A percentile compares a stretch with the other conserved stretches of the same genome.
phyloP scores from a whole-genome alignment of 2,797 vertebrate genomes.

The Cryptoprocta ferox region DNA sequence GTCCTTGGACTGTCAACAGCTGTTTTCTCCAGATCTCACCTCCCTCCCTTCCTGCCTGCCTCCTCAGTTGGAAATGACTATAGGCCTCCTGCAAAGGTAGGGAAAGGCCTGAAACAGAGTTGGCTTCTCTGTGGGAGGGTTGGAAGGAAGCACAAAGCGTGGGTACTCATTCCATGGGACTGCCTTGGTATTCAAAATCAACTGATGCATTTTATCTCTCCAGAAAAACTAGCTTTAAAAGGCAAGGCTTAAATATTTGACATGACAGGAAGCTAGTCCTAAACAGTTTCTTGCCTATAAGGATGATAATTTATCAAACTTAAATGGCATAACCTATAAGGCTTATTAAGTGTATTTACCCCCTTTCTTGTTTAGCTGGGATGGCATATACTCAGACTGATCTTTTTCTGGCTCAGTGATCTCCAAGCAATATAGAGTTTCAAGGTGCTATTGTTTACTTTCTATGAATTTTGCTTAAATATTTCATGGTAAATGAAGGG shows the following conservation, averaged over 20 bases:
- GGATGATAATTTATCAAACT: not conserved
- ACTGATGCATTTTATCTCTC: constrained; percentile 37
- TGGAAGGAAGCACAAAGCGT: not conserved
- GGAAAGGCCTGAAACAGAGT: not conserved
- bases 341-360: not conserved
- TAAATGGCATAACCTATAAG: not conserved
- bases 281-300: not conserved
- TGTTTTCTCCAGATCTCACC: not conserved
- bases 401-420: not conserved
- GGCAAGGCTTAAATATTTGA: not conserved
- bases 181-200: not conserved
- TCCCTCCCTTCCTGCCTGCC: not conserved
- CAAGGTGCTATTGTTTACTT: not conserved
- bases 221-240: constrained; percentile 13
- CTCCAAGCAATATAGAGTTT: not conserved
- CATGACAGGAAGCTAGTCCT: not conserved
- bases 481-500: not conserved
- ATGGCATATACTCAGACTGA: not conserved
- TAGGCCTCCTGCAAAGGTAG: not conserved
- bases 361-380: not conserved
- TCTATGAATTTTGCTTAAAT: not conserved
- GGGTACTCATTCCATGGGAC: not conserved
- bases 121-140: not conserved
- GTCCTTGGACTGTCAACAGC: not conserved
- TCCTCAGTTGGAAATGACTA: not conserved